phyloP scores from a whole-genome alignment of 2,888 invertebrate species.

The Leptinotarsa juncta region DNA sequence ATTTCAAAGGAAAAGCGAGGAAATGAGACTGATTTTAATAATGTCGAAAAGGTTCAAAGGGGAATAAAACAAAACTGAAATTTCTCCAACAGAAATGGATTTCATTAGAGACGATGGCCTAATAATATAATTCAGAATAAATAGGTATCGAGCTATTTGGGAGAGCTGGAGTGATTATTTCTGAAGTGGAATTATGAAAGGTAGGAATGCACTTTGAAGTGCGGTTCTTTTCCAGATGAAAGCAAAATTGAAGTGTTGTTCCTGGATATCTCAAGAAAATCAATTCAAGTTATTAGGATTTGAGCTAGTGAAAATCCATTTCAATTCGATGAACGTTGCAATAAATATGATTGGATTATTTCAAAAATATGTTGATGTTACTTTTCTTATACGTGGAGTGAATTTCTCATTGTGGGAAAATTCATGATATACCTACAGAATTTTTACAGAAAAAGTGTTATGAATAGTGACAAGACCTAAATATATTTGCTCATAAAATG shows the following conservation, averaged over 20 bases:
- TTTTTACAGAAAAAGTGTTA: too few species aligned
- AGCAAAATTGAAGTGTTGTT: neutral
- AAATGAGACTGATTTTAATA: slow-evolving; percentile 23
- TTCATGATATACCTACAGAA: too few species aligned
- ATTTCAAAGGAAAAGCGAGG: slow-evolving; percentile 10
- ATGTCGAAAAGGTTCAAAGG: slow-evolving; percentile 9
- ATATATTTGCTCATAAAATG: too few species aligned
- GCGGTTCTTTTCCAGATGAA: neutral
- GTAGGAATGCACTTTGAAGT: neutral
- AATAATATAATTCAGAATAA: slow-evolving; percentile 3
- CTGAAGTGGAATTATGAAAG: neutral
- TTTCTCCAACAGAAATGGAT: slow-evolving; percentile 2
- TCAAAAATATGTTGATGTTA: too few species aligned
- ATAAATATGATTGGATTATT: too few species aligned
- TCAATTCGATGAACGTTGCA: neutral
- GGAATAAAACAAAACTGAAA: slow-evolving; percentile 9
- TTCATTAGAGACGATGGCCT: neutral
- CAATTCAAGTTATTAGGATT: too few species aligned
- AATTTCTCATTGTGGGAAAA: too few species aligned
- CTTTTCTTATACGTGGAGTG: too few species aligned
- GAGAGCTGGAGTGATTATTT: neutral
- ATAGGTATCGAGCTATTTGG: neutral
- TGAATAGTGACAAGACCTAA: too few species aligned
- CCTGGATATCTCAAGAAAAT: neutral
- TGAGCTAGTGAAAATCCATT: neutral